Evolutionary conservation across 2,888 invertebrate genomes (phyloP), one percentile per base, ranked within the genome.

Genomic region (Ligdia adustata): DNA sequence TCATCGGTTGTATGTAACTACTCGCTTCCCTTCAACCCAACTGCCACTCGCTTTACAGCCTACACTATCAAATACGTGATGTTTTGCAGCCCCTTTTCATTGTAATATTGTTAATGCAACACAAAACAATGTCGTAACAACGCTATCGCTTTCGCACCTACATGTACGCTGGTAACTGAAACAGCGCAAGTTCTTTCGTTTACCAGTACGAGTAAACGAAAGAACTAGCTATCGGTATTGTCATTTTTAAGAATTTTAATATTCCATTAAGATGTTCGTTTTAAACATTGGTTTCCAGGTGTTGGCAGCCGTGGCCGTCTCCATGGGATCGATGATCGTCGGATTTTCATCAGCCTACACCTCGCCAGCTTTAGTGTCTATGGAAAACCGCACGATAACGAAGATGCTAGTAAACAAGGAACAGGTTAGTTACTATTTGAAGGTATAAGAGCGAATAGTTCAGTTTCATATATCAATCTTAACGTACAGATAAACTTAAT

Each of bases 341-440:
- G 98, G 98, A 4, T 96, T 95, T 75, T 92, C 95, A 14, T 94
- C 95, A 13, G 96, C 95, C n/a, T 98, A 96, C 72, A 96, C 97
- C 0, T 96, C 97, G 2, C 96, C 97, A 24, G 97, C 97, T n/a
- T 85, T 95, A 14, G 93, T 92, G 4, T 95, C 95, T 0, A 94
- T 98, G 94, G 69, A 72, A 52, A 89, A 92, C 52, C 92, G 93
- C 12, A 67, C 63, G 7, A 91, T 95, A 57, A 68, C 79, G n/a
- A n/a, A n/a, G n/a, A n/a, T n/a, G n/a, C n/a, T n/a, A 9, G 91
- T 95, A 0, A 91, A 92, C 2, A 82, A 90, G 34, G 91, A 93
- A 79, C 90, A 94, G 91, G 95, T 95, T 85, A 57, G 27, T 39
- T 14, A 43, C 9, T 50, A 22, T n/a, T n/a, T n/a, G n/a, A n/a